phyloP scores from a whole-genome alignment of 53 echinoderm and acorn worm species.

The Hippasteria phrygiana region DNA sequence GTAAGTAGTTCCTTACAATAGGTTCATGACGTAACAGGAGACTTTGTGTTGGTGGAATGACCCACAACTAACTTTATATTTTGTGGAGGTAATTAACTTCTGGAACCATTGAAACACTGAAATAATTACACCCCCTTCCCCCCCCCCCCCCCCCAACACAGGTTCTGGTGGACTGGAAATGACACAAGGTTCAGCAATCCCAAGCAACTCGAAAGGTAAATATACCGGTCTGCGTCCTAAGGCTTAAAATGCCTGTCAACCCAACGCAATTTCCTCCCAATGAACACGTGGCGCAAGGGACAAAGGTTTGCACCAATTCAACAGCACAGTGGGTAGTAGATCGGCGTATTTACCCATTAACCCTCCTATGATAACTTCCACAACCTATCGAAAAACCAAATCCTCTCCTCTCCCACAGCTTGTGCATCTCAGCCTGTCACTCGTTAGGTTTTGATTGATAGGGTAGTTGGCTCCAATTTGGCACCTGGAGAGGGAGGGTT shows the following conservation, averaged over 20 bases:
- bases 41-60: too few relatives aligned
- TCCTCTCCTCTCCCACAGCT: too few relatives aligned
- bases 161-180: constrained; percentile 57
- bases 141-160: too few relatives aligned
- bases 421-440: too few relatives aligned
- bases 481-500: too few relatives aligned
- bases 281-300: background rate
- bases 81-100: background rate
- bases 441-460: too few relatives aligned
- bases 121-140: background rate
- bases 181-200: constrained; percentile 29
- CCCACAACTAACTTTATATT: background rate
- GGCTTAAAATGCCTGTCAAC: background rate
- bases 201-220: constrained; percentile 61
- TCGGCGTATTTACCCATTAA: background rate
- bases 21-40: too few relatives aligned
- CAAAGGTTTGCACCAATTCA: background rate
- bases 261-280: background rate
- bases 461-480: too few relatives aligned
- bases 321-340: background rate
- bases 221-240: background rate
- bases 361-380: background rate
- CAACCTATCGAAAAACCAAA: too few relatives aligned
- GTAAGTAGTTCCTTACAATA: too few relatives aligned
- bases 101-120: background rate